Conservation (phyloP, 2,113 vertebrate species). For the Raphicerus campestris region DNA sequence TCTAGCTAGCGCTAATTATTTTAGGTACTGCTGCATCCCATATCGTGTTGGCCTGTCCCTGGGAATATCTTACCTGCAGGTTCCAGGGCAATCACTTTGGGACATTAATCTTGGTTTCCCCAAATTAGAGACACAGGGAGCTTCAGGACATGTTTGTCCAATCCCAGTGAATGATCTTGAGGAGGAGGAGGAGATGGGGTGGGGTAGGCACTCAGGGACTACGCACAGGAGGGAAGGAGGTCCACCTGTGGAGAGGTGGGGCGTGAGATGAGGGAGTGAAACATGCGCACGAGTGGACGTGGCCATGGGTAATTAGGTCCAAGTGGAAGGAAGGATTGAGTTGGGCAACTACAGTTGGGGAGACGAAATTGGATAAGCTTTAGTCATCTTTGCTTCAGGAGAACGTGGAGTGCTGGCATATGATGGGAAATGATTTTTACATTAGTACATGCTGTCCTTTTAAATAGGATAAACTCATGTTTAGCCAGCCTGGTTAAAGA, state of each 20-base stretch:
- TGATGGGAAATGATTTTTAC: constrained; percentile 31
- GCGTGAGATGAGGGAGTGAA: not conserved
- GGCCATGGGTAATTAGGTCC: not conserved
- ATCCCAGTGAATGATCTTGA: not conserved
- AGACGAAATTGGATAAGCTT: not conserved
- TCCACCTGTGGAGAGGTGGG: not conserved
- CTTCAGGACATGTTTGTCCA: not conserved
- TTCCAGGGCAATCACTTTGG: not conserved
- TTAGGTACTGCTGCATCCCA: not conserved
- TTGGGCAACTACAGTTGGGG: not conserved
- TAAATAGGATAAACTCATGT: constrained; percentile 38
- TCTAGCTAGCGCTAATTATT: not conserved
- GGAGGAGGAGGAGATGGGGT: not conserved
- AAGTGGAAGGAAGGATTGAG: not conserved
- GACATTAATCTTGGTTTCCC: not conserved
- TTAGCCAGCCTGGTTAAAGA: constrained; percentile 27
- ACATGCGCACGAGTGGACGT: not conserved
- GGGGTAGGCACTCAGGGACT: not conserved
- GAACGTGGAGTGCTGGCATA: not conserved
- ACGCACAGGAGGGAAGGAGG: not conserved
- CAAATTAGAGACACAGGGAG: not conserved
- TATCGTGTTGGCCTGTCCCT: not conserved
- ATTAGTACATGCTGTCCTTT: constrained; percentile 44
- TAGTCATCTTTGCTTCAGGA: constrained; percentile 48
- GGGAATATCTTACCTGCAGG: not conserved